Evolutionary conservation across 2,113 vertebrate species (phyloP), one percentile per base, ranked within the genome.

Genomic region (Aegithalos caudatus): DNA sequence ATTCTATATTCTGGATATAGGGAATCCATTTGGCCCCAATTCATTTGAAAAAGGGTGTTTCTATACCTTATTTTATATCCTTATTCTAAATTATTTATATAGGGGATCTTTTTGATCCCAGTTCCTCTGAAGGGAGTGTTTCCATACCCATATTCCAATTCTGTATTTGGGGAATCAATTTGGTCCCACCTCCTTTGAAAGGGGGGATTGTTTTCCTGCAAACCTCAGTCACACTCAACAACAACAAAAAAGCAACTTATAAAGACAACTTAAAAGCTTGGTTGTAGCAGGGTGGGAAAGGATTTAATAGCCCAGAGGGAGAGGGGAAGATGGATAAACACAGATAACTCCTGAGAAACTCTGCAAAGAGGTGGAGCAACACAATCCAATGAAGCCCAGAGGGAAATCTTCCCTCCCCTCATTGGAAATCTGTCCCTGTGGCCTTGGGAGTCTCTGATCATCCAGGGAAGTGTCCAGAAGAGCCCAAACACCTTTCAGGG

Each of bases 331-430:
- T 76, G 79, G 90, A 92, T 85, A 79, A 74, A 71, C 44, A n/a
- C 44, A 56, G 81, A 37, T 16, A 48, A 35, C 22, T 94, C 83
- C 70, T 84, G 87, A 92, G 84, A 81, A 95, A 92, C 61, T 92
- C 95, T 85, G 90, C 81, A 94, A 78, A 79, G 60, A 92, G 87
- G 44, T 71, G 94, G 90, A 97, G 87, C 85, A 21, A 64, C 81
- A 67, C 69, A 94, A 48, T 64, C 84, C 78, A 81, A 86, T 72
- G 87, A 71, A 57, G 6, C 60, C 69, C 73, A 1, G 5, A 5
- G 84, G 72, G 44, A 84, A 81, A 67, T 84, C 65, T 70, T 78
- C 71, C 77, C 89, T 88, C 31, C 77, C 56, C 2, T 2, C 83
- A 37, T 2, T 74, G 86, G 83, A 92, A 96, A 95, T 92, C 92